phyloP scores from a whole-genome alignment of 2,797 vertebrate genomes.

The Coranthus polyacanthus region DNA sequence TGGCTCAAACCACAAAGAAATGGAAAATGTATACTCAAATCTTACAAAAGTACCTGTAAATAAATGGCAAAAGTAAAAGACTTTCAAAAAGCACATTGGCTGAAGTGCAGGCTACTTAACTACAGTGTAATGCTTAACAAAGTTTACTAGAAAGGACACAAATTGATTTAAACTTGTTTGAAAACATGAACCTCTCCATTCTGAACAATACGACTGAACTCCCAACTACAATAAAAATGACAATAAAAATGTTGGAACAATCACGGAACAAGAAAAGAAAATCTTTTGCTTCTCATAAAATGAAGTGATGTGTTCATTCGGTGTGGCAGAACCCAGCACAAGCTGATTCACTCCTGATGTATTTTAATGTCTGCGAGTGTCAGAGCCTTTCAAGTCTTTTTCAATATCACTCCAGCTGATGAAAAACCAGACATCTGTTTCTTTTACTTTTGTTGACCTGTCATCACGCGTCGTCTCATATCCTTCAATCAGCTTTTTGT shows the following conservation, averaged over 20 bases:
- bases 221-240: background rate
- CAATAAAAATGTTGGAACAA: background rate
- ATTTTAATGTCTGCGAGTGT: slow-evolving; percentile 39
- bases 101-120: too few relatives aligned
- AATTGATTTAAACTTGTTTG: too few relatives aligned
- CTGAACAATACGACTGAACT: too few relatives aligned
- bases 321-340: slow-evolving; percentile 6
- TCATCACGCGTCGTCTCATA: slow-evolving; percentile 54
- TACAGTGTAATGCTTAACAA: too few relatives aligned
- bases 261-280: background rate
- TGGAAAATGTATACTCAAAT: too few relatives aligned
- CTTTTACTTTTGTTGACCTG: slow-evolving; percentile 66
- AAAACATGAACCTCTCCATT: too few relatives aligned
- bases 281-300: background rate
- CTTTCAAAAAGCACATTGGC: too few relatives aligned
- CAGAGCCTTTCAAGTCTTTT: slow-evolving; percentile 57
- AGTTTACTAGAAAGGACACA: too few relatives aligned
- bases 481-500: slow-evolving; percentile 70
- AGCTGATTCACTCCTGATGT: slow-evolving; percentile 13
- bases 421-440: slow-evolving; percentile 64
- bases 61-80: too few relatives aligned
- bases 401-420: slow-evolving; percentile 52
- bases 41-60: too few relatives aligned
- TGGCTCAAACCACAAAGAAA: too few relatives aligned
- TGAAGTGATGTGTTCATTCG: background rate